These are phyloP conservation scores for Drosophila navojoa DNA, from an alignment of 1,140 invertebrate species.

Conservation along the genomic window DNA sequence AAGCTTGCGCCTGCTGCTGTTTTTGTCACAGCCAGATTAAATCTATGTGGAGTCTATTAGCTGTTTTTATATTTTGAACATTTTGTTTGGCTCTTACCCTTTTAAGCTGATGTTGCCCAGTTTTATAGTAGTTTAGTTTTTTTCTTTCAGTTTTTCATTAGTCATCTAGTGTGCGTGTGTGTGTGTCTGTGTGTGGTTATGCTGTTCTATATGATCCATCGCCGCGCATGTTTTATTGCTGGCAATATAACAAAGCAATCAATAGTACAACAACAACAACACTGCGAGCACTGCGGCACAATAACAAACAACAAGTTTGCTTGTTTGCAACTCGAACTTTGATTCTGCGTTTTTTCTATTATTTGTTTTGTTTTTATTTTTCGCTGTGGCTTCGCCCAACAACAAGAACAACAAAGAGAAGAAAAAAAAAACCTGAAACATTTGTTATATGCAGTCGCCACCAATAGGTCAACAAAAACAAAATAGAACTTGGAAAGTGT, in stretches of 20 bases:
- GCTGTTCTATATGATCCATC: constrained; percentile 26
- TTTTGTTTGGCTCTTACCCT: constrained; percentile 31
- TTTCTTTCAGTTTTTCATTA: constrained; percentile 20
- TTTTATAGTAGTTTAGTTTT: background rate
- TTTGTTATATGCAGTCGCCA: constrained; percentile 56
- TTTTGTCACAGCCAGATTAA: constrained; percentile 63
- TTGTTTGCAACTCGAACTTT: constrained; percentile 74
- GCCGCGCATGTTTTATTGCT: constrained; percentile 39
- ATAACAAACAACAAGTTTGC: constrained; percentile 69
- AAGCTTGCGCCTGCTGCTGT: constrained; percentile 60
- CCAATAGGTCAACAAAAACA: constrained; percentile 64
- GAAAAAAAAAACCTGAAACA: constrained; percentile 49
- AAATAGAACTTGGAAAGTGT: constrained; percentile 5
- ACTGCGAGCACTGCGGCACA: constrained; percentile 44
- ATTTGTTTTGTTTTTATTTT: constrained; percentile 14
- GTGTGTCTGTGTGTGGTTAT: constrained; percentile 6
- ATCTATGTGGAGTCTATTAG: constrained; percentile 64
- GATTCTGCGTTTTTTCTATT: constrained; percentile 51
- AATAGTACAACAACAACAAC: constrained; percentile 71
- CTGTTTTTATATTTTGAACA: constrained; percentile 67
- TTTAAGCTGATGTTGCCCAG: constrained; percentile 2
- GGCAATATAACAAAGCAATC: constrained; percentile 69
- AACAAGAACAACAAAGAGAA: constrained; percentile 16
- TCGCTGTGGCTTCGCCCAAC: constrained; percentile 26
- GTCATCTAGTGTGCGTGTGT: constrained; percentile 1